Evolutionary conservation across 1,140 invertebrate species (phyloP).

Genomic region (Pararge aegeria): DNA sequence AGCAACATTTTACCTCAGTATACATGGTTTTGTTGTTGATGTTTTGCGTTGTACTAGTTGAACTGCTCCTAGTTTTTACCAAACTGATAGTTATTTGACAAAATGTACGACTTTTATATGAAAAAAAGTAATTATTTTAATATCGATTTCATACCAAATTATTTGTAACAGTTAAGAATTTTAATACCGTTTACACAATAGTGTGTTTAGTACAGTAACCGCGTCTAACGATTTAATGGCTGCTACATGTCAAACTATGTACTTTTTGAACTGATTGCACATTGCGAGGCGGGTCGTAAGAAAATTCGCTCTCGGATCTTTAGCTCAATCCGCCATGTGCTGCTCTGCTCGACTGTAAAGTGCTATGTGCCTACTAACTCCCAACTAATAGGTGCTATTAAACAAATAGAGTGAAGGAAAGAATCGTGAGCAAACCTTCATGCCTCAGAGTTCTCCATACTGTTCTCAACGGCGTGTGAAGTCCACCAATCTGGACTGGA

Average conservation of each 20-base stretch:
- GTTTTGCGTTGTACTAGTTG: not conserved
- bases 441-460: too few relatives aligned
- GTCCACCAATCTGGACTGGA: too few relatives aligned
- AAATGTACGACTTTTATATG: not conserved
- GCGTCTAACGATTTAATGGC: not conserved
- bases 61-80: not conserved
- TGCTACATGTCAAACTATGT: not conserved
- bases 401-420: too few relatives aligned
- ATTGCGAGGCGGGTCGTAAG: too few relatives aligned
- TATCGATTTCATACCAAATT: not conserved
- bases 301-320: too few relatives aligned
- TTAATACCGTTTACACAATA: not conserved
- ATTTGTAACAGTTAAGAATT: not conserved
- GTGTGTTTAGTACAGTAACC: not conserved
- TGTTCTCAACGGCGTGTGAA: too few relatives aligned
- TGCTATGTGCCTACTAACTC: too few relatives aligned
- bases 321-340: too few relatives aligned
- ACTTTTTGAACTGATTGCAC: not conserved
- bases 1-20: constrained; percentile 7
- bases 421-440: too few relatives aligned
- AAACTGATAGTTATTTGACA: not conserved
- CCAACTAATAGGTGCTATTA: too few relatives aligned
- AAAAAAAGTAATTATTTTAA: not conserved
- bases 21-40: not conserved
- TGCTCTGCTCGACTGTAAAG: too few relatives aligned